phyloP scores from a whole-genome alignment of 2,113 vertebrate genomes.

The Planiliza haematocheilus region DNA sequence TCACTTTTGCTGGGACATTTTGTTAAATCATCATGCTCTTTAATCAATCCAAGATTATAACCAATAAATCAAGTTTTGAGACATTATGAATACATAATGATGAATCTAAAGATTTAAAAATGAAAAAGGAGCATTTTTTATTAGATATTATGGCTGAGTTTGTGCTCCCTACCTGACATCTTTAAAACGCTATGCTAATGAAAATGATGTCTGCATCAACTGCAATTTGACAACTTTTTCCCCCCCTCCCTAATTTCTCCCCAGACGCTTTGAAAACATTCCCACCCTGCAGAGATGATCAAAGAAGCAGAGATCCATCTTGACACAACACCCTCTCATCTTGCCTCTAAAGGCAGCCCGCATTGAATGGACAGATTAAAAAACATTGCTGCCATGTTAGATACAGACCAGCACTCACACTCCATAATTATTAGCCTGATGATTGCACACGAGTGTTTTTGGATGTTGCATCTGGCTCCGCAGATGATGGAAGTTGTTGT shows the following conservation, averaged over 20 bases:
- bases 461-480: conserved; percentile 72
- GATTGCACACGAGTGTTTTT: conserved; percentile 79
- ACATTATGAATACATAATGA: conserved; percentile 32
- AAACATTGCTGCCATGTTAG: conserved; percentile 73
- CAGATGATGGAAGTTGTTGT: conserved; percentile 74
- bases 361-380: conserved; percentile 75
- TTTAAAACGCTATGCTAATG: conserved; percentile 63
- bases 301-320: conserved; percentile 66
- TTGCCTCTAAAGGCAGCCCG: conserved; percentile 63
- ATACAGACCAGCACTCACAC: conserved; percentile 73
- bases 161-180: conserved; percentile 47
- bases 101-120: conserved; percentile 38
- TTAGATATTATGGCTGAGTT: conserved; percentile 28
- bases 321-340: conserved; percentile 74
- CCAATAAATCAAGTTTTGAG: conserved; percentile 54
- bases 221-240: conserved; percentile 64
- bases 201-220: conserved; percentile 64
- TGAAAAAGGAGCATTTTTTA: conserved; percentile 13
- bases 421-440: conserved; percentile 78
- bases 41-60: conserved; percentile 51
- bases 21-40: conserved; percentile 3
- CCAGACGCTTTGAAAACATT: conserved; percentile 57
- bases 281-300: conserved; percentile 67
- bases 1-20: no score
- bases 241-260: conserved; percentile 32